Evolutionary conservation across 2,888 invertebrate species (phyloP), one percentile per base, ranked within the genome.

Genomic region (Elysia crispata): DNA sequence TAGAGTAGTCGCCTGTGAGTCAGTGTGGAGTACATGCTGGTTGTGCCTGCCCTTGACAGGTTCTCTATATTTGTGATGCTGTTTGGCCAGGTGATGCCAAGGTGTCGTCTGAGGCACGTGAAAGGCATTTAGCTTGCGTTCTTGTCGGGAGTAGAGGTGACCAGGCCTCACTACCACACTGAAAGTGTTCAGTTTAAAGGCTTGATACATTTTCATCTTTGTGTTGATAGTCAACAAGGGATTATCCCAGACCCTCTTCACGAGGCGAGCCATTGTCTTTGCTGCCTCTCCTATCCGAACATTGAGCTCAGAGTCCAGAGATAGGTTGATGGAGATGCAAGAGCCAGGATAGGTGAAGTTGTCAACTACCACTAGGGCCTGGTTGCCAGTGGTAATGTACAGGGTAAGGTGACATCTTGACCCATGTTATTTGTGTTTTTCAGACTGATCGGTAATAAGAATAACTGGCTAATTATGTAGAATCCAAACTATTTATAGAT

Each of bases 271-370:
- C 41, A 41, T 41, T 41, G 11, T 6, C 11, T 3, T 41, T 41
- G 41, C 41, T 41, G 41, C 60, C 25, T 60, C 15, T n/a, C n/a
- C n/a, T n/a, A n/a, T 5, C 60, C 60, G 25, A 60, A 8, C 6
- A 15, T 60, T 8, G 5, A 60, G 25, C 60, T 60, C 79, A 41
- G 11, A n/a, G 74, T 33, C 25, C 70, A 60, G 15, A n/a, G n/a
- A n/a, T n/a, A 60, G 60, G 60, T 60, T 60, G 15, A 5, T 60
- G 25, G 60, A 25, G 3, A 8, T 60, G 5, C 5, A 3, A 6
- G 60, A 60, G 60, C 60, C 60, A 5, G 15, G 60, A 13, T 60
- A 60, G 60, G 60, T 8, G 60, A 60, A 60, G 60, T 60, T 15
- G 6, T 60, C 60, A n/a, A 67, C 30, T 15, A 60, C 60, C 60